Base-by-base conservation (phyloP, 2,797 vertebrate species). In the Xenopus petersii region DNA sequence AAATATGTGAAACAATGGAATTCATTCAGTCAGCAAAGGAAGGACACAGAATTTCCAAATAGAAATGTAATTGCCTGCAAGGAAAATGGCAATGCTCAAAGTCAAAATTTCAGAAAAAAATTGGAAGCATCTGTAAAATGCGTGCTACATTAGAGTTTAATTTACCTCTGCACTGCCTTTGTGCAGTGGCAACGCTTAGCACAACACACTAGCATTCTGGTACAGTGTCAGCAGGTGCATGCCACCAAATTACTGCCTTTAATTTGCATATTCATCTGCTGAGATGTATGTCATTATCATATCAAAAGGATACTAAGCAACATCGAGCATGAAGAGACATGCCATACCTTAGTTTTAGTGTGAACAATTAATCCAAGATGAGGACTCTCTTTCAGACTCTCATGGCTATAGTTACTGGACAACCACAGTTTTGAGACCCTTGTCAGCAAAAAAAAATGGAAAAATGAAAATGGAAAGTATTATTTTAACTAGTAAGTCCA, bases 271-370 rank as follows among this genome's bases (percentile, higher is more conserved):
- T 94, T 93, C 93, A 94, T 94, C 92, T 92, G 95, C 94, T 96
- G 94, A 97, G 96, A 98, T 97, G 94, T 93, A 94, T 95, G 88
- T 97, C 94, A 98, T 98, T 98, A 98, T 98, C 97, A 98, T 98
- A 98, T 98, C 97, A 98, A 98, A 98, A 95, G 94, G 94, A 97
- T 95, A 96, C 94, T 91, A 90, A 93, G 93, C 93, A 93, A 93
- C 91, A 93, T 93, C 92, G 93, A 93, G 92, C 93, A 96, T 94
- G 92, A 90, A 95, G 94, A 95, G 95, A 97, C 93, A 93, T 95
- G 95, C 94, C 95, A 94, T 94, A 42, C 36, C 8, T 2, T 42
- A 90, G 95, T 96, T 97, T 97, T 95, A 97, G 97, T 98, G 94
- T 93, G 93, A 98, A 95, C 96, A 98, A 98, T 98, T 98, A 98